A percentile compares a stretch with the other conserved stretches of the same genome.
These are phyloP conservation scores for Plestiodon gilberti DNA, from an alignment of 2,113 vertebrate genomes.

Conservation along the genomic window DNA sequence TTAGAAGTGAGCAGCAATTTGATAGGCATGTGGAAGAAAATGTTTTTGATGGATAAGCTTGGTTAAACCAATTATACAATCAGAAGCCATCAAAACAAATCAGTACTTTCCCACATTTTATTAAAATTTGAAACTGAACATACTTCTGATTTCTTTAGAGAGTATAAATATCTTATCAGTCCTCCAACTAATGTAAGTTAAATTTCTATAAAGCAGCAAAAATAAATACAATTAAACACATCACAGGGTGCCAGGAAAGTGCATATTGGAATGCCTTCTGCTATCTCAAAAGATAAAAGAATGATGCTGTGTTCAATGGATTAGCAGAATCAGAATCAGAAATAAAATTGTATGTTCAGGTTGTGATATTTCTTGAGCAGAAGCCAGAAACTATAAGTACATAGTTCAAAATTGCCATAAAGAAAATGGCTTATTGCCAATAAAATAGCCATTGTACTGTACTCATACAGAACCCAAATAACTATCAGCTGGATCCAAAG, in stretches of 20 bases:
- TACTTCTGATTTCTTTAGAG: constrained; percentile 1
- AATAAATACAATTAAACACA: constrained; percentile 34
- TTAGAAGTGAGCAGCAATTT: constrained; percentile 40
- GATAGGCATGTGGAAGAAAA: constrained; percentile 3
- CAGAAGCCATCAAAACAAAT: constrained; percentile 34
- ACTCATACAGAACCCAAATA: constrained; percentile 14
- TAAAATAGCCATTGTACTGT: constrained; percentile 39
- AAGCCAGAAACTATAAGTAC: constrained; percentile 48
- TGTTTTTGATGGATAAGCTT: background rate
- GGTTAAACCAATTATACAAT: constrained; percentile 40
- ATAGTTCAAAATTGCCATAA: background rate
- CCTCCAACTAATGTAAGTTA: constrained; percentile 20
- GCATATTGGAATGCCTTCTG: constrained; percentile 19
- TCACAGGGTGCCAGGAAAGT: constrained; percentile 16
- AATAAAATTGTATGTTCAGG: background rate
- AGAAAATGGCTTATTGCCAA: constrained; percentile 50
- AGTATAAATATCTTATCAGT: constrained; percentile 23
- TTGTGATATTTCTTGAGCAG: constrained; percentile 23
- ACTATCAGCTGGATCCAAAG: background rate
- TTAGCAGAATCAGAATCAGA: constrained; percentile 36
- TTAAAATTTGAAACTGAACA: constrained; percentile 40
- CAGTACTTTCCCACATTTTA: constrained; percentile 22
- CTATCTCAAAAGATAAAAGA: constrained; percentile 11
- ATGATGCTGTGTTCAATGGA: constrained; percentile 33
- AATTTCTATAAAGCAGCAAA: constrained; percentile 48